Evolutionary conservation across 1,140 invertebrate genomes (phyloP).

Genomic region (Rhopalosiphum padi): DNA sequence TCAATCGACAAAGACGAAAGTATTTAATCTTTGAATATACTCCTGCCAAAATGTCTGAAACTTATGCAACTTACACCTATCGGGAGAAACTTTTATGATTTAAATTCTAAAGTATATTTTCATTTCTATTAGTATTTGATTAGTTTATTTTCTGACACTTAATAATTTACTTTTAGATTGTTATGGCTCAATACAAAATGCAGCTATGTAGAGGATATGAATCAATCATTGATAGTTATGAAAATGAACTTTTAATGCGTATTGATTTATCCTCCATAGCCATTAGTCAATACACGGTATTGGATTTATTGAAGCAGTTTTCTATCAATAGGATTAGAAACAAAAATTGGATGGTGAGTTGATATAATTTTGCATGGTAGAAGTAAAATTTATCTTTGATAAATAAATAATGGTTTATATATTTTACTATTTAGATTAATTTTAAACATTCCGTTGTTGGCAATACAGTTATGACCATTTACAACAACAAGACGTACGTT

Average conservation of each 20-base stretch:
- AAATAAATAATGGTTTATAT: background rate
- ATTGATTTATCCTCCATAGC: conserved; percentile 78
- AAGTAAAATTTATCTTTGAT: background rate
- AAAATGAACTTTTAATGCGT: conserved; percentile 74
- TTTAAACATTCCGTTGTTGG: conserved; percentile 58
- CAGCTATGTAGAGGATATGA: conserved; percentile 79
- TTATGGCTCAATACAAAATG: conserved; percentile 65
- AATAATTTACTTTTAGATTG: no score
- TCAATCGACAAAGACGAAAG: no score
- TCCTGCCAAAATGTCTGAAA: no score
- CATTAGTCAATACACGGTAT: conserved; percentile 63
- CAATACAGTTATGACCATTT: conserved; percentile 80
- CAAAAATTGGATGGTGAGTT: conserved; percentile 50
- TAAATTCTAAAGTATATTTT: no score
- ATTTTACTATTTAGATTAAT: conserved; percentile 20
- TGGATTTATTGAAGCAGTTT: conserved; percentile 64
- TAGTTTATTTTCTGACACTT: no score
- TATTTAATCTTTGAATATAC: no score
- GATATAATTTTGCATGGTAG: background rate
- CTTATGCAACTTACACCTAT: no score
- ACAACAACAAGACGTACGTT: no score
- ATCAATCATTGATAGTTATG: conserved; percentile 81
- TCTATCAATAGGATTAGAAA: background rate
- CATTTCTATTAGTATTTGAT: no score
- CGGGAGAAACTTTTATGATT: no score